Percentiles rank a stretch among this genome's conserved stretches.
Evolutionary conservation across 2,113 vertebrate genomes (phyloP).

Genomic region (Alectura lathami): DNA sequence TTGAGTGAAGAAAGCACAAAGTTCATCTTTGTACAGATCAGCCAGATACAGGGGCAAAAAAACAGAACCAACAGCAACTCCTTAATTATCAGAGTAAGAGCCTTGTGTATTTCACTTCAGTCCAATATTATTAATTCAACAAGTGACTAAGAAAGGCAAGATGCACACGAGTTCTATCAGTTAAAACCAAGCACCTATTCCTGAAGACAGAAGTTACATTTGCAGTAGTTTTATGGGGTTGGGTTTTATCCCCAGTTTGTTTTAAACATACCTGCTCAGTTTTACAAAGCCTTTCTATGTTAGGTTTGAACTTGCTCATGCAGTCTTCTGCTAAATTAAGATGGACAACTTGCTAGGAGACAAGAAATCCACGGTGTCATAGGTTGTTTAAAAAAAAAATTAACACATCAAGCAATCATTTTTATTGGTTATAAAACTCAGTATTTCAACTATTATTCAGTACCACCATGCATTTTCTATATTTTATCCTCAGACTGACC

Average conservation of each 20-base stretch:
- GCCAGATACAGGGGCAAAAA: not conserved
- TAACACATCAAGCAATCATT: not conserved
- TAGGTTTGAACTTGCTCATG: conserved; percentile 86
- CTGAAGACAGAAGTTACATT: not conserved
- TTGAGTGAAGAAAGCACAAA: not conserved
- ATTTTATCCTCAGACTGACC: not conserved
- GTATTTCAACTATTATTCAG: not conserved
- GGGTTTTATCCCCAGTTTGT: not conserved
- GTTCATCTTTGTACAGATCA: not conserved
- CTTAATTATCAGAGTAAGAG: not conserved
- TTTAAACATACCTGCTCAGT: conserved; percentile 88
- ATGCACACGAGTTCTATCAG: not conserved
- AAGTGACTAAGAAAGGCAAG: not conserved
- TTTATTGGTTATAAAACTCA: not conserved
- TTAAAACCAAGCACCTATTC: not conserved
- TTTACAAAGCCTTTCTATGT: conserved; percentile 95
- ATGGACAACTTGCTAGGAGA: conserved; percentile 90
- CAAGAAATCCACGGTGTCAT: not conserved
- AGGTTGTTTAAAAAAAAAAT: not conserved
- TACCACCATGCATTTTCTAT: not conserved
- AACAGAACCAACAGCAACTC: not conserved
- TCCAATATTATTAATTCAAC: not conserved
- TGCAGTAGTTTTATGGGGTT: not conserved
- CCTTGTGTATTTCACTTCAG: not conserved
- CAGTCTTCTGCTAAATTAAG: conserved; percentile 94